Evolutionary conservation across 2,113 vertebrate genomes (phyloP), one percentile per base, ranked within the genome.

Genomic region (Struthidea cinerea): DNA sequence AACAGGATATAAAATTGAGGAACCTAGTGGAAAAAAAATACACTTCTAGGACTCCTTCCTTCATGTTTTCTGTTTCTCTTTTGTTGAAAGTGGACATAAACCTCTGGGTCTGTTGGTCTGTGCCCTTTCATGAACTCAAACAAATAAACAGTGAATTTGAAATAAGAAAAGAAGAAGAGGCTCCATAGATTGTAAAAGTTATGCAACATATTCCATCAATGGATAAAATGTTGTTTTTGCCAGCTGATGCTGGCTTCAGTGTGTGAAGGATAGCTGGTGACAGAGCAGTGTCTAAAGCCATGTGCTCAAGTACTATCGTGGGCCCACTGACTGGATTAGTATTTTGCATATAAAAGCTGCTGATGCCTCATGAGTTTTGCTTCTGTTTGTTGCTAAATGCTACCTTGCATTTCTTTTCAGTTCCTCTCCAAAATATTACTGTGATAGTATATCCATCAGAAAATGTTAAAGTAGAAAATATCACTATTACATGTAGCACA

Each of bases 391-490:
- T 79, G 46, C 82, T 53, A 84, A 94, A 83, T 32, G 16, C 64
- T 71, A 42, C 6, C 3, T 23, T 88, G 50, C 67, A 27, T 95
- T 92, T 92, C 52, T 91, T 96, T 60, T 80, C 63, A 93, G 81
- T 94, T 94, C 49, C 80, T 95, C 71, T 93, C 47, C 18, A 27
- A 94, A 97, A 96, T 56, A 42, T 57, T 65, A 55, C 65, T 67
- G 35, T 94, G 49, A 81, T 84, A 83, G 90, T 91, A 33, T 37
- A 93, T 82, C 73, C 65, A 91, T 91, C 68, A 89, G 87, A 94
- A 96, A 95, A 95, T 81, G 56, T 91, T 77, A 91, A 79, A 95
- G 59, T 92, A 83, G 86, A 88, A 95, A 97, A 89, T 78, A 50
- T 82, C 69, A 92, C 53, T 22, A 90, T 92, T 87, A 80, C 27